Evolutionary conservation across 2,797 vertebrate species (phyloP).

Genomic region (Ammospiza maritima): DNA sequence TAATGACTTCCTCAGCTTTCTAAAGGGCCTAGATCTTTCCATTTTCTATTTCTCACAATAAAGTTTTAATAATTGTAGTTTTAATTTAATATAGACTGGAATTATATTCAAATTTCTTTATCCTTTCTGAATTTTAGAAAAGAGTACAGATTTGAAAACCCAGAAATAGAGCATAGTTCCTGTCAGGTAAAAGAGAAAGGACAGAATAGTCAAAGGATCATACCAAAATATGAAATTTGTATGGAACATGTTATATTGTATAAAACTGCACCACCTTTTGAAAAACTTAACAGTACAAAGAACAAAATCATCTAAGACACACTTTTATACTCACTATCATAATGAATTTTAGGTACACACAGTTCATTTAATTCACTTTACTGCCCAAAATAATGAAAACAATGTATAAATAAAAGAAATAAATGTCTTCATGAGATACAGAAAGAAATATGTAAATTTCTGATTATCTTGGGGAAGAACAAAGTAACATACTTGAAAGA

Average conservation of each 20-base stretch:
- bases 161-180: background rate
- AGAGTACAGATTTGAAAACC: background rate
- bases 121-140: background rate
- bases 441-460: background rate
- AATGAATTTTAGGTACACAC: background rate
- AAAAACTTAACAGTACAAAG: background rate
- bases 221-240: background rate
- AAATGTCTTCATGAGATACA: background rate
- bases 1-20: background rate
- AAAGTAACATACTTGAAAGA: background rate
- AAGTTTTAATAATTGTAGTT: background rate
- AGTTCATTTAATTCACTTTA: background rate
- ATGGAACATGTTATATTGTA: background rate
- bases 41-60: background rate
- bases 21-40: background rate
- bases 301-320: background rate
- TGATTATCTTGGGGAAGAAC: background rate
- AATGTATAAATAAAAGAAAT: background rate
- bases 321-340: background rate
- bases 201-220: background rate
- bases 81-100: background rate
- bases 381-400: background rate
- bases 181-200: background rate
- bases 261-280: background rate
- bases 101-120: background rate